Conservation (phyloP, 2,888 invertebrate genomes). For the Oegoconia quadripuncta region DNA sequence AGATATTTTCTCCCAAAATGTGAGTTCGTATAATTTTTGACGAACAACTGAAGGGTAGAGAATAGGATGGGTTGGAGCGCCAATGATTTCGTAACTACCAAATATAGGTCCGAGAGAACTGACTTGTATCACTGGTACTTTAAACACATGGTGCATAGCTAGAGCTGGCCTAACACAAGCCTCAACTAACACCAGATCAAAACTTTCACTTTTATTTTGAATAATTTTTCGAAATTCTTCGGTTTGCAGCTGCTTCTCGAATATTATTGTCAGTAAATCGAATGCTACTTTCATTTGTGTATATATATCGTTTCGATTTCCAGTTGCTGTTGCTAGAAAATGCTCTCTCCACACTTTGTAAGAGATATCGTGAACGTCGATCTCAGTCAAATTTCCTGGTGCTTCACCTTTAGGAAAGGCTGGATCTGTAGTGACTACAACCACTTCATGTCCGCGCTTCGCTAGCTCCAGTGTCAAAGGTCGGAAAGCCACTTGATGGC, state of each 20-base stretch:
- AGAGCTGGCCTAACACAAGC: constrained; percentile 24
- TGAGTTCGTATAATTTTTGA: constrained; percentile 28
- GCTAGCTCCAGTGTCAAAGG: constrained; percentile 52
- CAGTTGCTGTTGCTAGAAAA: constrained; percentile 16
- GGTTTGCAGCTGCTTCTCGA: constrained; percentile 26
- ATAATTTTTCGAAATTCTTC: constrained; percentile 29
- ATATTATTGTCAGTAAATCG: constrained; percentile 8
- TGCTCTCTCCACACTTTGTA: constrained; percentile 27
- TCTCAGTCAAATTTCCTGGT: constrained; percentile 54
- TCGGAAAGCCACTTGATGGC: constrained; percentile 65
- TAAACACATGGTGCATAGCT: constrained; percentile 28
- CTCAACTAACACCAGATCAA: constrained; percentile 39
- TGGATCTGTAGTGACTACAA: constrained; percentile 59
- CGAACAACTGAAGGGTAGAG: constrained; percentile 21
- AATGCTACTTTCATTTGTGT: constrained; percentile 19
- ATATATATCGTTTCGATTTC: constrained; percentile 13
- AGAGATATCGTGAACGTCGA: constrained; percentile 45
- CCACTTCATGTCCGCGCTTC: constrained; percentile 60
- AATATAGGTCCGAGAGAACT: constrained; percentile 31
- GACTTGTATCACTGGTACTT: constrained; percentile 34
- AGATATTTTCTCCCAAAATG: constrained; percentile 29
- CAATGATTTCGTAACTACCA: constrained; percentile 19
- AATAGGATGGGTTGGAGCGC: constrained; percentile 27
- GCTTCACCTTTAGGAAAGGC: constrained; percentile 33
- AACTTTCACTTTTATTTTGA: constrained; percentile 22